Conservation (phyloP, 1,140 invertebrate species). For the Paracyclopina nana region DNA sequence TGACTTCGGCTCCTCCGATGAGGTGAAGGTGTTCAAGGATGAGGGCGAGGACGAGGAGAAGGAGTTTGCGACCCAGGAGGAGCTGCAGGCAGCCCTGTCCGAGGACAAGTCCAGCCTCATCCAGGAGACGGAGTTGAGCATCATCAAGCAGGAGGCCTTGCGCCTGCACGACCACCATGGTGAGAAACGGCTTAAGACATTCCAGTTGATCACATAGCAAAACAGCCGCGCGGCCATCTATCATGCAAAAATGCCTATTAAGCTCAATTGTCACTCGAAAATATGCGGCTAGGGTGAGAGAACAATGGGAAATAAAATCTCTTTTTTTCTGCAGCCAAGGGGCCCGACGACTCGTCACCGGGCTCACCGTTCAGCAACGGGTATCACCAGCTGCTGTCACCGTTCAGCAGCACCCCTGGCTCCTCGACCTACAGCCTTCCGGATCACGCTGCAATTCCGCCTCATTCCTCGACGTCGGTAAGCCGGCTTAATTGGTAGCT, state of each 20-base stretch:
- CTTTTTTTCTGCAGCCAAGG: too few relatives aligned
- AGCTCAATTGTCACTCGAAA: too few relatives aligned
- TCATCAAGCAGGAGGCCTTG: conserved; percentile 1
- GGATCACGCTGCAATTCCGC: background rate
- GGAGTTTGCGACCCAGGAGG: background rate
- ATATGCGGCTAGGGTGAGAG: too few relatives aligned
- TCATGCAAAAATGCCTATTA: too few relatives aligned
- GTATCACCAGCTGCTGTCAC: background rate
- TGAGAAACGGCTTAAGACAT: too few relatives aligned
- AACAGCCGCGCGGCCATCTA: too few relatives aligned
- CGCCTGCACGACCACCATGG: too few relatives aligned
- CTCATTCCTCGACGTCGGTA: too few relatives aligned
- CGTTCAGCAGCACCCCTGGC: background rate
- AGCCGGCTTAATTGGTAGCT: too few relatives aligned
- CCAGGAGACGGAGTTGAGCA: background rate
- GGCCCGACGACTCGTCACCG: background rate
- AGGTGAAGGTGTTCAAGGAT: background rate
- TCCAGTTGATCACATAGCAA: too few relatives aligned
- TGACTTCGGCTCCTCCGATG: background rate
- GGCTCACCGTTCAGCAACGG: background rate
- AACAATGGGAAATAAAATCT: too few relatives aligned
- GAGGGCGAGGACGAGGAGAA: background rate
- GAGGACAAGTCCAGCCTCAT: conserved; percentile 1
- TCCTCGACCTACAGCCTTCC: background rate
- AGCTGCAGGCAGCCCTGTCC: background rate